Percentiles rank a stretch among this genome's conserved stretches.
phyloP scores from a whole-genome alignment of 2,113 vertebrate genomes.

The Atlantisia rogersi region DNA sequence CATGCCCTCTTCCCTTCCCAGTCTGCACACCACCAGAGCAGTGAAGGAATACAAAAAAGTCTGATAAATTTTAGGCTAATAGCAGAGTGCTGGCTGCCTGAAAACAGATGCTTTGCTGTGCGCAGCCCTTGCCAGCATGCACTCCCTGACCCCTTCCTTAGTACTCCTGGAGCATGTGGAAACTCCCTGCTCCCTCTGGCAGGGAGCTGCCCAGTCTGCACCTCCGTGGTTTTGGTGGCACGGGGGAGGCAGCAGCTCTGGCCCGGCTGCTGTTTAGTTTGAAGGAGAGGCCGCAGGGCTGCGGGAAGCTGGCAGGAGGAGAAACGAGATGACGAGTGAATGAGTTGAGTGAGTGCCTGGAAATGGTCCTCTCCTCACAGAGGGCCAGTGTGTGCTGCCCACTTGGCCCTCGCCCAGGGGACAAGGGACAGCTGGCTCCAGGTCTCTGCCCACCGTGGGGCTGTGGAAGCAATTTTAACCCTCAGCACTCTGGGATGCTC shows the following conservation, averaged over 20 bases:
- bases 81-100: background rate
- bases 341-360: background rate
- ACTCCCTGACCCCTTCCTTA: slow-evolving; percentile 16
- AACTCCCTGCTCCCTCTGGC: background rate
- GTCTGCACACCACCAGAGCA: background rate
- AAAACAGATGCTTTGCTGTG: background rate
- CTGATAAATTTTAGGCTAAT: background rate
- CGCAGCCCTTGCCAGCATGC: background rate
- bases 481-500: background rate
- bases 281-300: slow-evolving; percentile 32
- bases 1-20: background rate
- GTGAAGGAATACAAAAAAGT: background rate
- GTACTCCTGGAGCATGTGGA: background rate
- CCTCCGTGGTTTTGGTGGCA: background rate
- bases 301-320: background rate
- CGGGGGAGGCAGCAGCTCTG: background rate
- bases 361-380: background rate
- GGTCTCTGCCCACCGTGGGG: background rate
- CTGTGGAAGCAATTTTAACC: background rate
- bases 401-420: background rate
- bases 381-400: background rate
- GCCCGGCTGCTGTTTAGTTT: slow-evolving; percentile 1
- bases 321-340: background rate
- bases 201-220: background rate
- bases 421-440: background rate